These are phyloP conservation scores for Periophthalmus modestus DNA, from an alignment of 2,113 vertebrate genomes.

Conservation along the genomic window DNA sequence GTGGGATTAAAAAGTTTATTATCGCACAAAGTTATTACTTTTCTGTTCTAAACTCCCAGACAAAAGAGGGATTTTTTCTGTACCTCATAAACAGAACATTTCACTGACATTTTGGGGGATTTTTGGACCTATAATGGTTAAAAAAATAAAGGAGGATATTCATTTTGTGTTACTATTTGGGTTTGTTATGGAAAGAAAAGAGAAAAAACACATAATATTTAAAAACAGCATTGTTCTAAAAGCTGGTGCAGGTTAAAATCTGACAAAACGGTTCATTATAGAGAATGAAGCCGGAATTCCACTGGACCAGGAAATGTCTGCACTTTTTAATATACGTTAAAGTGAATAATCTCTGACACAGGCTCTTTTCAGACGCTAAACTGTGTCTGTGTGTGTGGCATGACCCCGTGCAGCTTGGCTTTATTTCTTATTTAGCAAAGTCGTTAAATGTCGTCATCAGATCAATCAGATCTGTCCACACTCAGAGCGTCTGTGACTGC, in stretches of 20 bases:
- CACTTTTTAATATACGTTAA: background rate
- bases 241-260: no score
- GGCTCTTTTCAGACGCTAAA: background rate
- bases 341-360: background rate
- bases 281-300: background rate
- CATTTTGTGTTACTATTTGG: no score
- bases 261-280: background rate
- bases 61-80: no score
- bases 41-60: background rate
- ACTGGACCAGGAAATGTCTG: background rate
- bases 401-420: background rate
- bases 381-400: background rate
- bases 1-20: background rate
- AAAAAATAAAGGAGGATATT: no score
- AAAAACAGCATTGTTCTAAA: no score
- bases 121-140: no score
- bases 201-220: no score
- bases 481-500: slow-evolving; percentile 25
- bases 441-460: background rate
- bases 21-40: background rate
- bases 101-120: no score
- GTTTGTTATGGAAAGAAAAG: no score
- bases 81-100: no score
- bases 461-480: slow-evolving; percentile 19
- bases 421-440: background rate